These are phyloP conservation scores for Gryon sp. DNA, from an alignment of 1,140 invertebrate species.

Conservation along the genomic window DNA sequence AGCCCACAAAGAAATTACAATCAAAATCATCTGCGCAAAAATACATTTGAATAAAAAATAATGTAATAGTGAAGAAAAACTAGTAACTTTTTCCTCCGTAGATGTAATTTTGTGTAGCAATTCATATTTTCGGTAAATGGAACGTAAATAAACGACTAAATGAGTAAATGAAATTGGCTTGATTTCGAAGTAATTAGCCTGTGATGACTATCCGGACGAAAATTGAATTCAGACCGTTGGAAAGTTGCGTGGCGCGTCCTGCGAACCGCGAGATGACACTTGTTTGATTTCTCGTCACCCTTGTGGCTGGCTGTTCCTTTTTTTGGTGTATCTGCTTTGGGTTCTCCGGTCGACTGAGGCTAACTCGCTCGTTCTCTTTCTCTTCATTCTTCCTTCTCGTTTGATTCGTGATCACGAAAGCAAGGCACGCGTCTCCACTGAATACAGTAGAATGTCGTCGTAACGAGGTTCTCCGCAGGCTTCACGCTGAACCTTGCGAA, in stretches of 20 bases:
- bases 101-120: too few species aligned
- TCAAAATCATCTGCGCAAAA: too few species aligned
- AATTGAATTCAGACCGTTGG: slow-evolving; percentile 1
- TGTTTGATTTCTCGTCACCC: slow-evolving; percentile 51
- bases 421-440: slow-evolving; percentile 77
- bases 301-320: slow-evolving; percentile 61
- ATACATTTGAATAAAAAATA: too few species aligned
- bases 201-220: too few species aligned
- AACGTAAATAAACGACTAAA: too few species aligned
- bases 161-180: too few species aligned
- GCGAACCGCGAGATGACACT: slow-evolving; percentile 54
- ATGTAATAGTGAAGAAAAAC: too few species aligned
- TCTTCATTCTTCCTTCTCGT: slow-evolving; percentile 51
- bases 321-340: too few species aligned
- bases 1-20: too few species aligned
- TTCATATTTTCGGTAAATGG: too few species aligned
- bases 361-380: slow-evolving; percentile 39
- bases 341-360: slow-evolving; percentile 36
- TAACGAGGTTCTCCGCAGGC: slow-evolving; percentile 74
- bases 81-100: too few species aligned
- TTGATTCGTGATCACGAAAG: slow-evolving; percentile 76
- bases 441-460: slow-evolving; percentile 76
- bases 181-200: neutral
- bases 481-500: slow-evolving; percentile 47
- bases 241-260: slow-evolving; percentile 50